Conservation (phyloP, 2,888 invertebrate genomes). For the Leptinotarsa rubiginosa region DNA sequence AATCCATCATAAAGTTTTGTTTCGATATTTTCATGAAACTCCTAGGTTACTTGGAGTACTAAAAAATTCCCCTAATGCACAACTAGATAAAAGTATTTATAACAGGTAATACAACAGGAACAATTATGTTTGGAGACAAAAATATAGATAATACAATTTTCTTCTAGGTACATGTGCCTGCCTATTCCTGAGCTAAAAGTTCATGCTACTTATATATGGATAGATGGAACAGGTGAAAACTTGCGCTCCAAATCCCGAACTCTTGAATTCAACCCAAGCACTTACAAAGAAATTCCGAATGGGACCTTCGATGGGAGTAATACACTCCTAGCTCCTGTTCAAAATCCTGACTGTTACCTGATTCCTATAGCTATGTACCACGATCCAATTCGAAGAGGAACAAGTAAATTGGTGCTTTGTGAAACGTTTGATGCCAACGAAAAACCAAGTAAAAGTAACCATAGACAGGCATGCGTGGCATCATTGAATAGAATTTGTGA, state of each 20-base stretch:
- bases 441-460: slow-evolving; percentile 71
- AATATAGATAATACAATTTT: background rate
- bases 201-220: slow-evolving; percentile 79
- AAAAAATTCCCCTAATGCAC: slow-evolving; percentile 3
- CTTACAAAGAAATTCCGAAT: slow-evolving; percentile 74
- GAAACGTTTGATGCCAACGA: slow-evolving; percentile 79
- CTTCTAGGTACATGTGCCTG: slow-evolving; percentile 68
- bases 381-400: slow-evolving; percentile 82
- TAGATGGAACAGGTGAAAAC: slow-evolving; percentile 80
- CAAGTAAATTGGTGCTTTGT: slow-evolving; percentile 75
- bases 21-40: background rate
- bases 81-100: slow-evolving; percentile 1
- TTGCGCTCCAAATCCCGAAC: slow-evolving; percentile 78
- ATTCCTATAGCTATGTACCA: slow-evolving; percentile 83
- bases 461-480: slow-evolving; percentile 67
- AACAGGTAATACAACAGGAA: background rate
- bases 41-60: background rate
- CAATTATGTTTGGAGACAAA: background rate
- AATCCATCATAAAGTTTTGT: background rate
- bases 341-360: slow-evolving; percentile 78
- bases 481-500: slow-evolving; percentile 72
- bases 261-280: slow-evolving; percentile 73
- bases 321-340: slow-evolving; percentile 66
- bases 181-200: slow-evolving; percentile 72
- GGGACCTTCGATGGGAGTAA: slow-evolving; percentile 83